phyloP scores from a whole-genome alignment of 2,888 invertebrate species.

The Conistra vaccinii region DNA sequence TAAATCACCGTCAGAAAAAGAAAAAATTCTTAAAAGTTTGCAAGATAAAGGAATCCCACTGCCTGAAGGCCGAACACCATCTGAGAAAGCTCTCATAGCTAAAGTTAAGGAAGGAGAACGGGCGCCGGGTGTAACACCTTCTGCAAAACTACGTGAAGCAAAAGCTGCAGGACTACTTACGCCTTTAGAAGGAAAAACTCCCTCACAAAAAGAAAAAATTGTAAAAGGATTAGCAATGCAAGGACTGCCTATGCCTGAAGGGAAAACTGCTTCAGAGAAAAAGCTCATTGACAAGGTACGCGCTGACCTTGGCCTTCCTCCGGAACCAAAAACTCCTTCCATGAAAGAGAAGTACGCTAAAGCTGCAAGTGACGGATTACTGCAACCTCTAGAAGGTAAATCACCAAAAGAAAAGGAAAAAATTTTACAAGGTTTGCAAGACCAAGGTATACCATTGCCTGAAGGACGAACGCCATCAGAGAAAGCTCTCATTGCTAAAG shows the following conservation, averaged over 20 bases:
- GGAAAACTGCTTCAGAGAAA: neutral
- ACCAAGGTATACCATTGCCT: too few relatives aligned
- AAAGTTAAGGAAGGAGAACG: neutral
- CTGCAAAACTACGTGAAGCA: neutral
- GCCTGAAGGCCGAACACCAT: neutral
- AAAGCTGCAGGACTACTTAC: constrained; percentile 48
- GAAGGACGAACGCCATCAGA: too few relatives aligned
- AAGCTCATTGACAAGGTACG: neutral
- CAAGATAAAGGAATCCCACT: neutral
- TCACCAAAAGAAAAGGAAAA: neutral
- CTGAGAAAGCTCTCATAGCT: neutral
- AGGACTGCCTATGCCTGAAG: too few relatives aligned
- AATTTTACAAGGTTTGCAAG: neutral
- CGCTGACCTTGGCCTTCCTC: neutral
- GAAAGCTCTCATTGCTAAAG: too few relatives aligned
- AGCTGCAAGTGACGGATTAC: neutral
- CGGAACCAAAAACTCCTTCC: neutral
- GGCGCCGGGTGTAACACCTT: too few relatives aligned
- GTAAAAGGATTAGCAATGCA: neutral
- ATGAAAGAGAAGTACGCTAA: constrained; percentile 8
- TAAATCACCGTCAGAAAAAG: neutral
- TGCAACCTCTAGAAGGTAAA: constrained; percentile 3
- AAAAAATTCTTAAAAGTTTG: neutral
- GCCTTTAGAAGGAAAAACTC: neutral
- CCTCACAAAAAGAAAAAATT: neutral